Evolutionary conservation across 2,888 invertebrate genomes (phyloP), one percentile per base, ranked within the genome.

Genomic region (Ophraella communa): DNA sequence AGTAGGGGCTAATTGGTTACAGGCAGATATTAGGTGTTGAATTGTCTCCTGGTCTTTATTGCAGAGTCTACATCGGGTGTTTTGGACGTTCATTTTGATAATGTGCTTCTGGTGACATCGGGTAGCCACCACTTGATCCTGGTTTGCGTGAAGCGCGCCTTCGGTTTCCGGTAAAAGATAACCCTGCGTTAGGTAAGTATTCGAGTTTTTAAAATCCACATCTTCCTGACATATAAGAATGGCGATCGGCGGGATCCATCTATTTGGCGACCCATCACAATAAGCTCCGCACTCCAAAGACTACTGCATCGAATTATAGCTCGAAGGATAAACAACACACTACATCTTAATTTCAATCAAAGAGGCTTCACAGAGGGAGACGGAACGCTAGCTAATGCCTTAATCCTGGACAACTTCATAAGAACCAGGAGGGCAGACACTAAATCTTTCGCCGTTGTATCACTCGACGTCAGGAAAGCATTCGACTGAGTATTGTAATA

Each of bases 371-470:
- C 72, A n/a, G 66, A 75, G 49, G 72, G 73, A 1, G 82, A 82
- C 62, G 82, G 81, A 11, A 76, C 77, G 2, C 68, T 81, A 8
- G 77, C 79, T 7, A 82, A 82, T 56, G 65, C 75, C 18, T 62
- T 77, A 2, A 56, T 76, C 0, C 61, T 80, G 10, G 69, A 79
- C 70, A 61, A 72, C 66, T 68, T 45, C 35, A 64, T 66, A 55
- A 2, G 55, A n/a, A 8, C 42, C 18, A 14, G 63, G 17, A 21
- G 23, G 11, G 18, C 3, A 7, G 1, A 10, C 1, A 47, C 47
- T 2, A 62, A 23, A 10, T 21, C n/a, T 14, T 51, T 27, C 51
- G 23, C 33, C 10, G 64, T 71, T 0, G 35, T 71, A 0, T 64
- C 68, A 0, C 58, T 72, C 18, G 74, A 74, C 24, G 47, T 73